A percentile compares a stretch with the other conserved stretches of the same genome.
These are phyloP conservation scores for Oncorhynchus gorbuscha DNA, from an alignment of 2,113 vertebrate genomes.

Conservation along the genomic window DNA sequence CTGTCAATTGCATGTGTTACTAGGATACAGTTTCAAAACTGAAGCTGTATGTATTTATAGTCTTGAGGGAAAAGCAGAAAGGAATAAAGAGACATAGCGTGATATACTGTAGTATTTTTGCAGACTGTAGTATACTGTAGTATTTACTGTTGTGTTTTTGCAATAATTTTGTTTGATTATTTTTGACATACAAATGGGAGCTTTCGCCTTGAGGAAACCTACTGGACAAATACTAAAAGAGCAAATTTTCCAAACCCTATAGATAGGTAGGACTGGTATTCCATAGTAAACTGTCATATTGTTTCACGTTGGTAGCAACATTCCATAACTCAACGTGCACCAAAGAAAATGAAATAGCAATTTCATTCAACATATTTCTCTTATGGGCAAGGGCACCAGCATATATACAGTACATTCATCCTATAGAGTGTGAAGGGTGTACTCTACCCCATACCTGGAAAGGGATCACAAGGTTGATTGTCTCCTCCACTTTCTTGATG, in stretches of 20 bases:
- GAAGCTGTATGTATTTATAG: too few relatives aligned
- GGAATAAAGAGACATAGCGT: constrained; percentile 1
- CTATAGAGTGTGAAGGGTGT: neutral
- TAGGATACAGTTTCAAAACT: neutral
- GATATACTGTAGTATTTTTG: neutral
- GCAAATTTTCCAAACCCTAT: too few relatives aligned
- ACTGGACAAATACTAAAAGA: too few relatives aligned
- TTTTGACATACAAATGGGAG: neutral
- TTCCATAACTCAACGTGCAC: neutral
- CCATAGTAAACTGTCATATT: neutral
- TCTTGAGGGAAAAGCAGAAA: too few relatives aligned
- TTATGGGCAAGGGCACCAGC: too few relatives aligned
- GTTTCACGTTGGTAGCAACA: too few relatives aligned
- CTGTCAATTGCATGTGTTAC: neutral
- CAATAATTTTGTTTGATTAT: too few relatives aligned
- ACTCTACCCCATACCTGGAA: constrained; percentile 83
- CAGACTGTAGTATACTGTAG: too few relatives aligned
- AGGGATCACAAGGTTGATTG: constrained; percentile 89
- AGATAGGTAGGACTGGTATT: too few relatives aligned
- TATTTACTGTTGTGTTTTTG: too few relatives aligned
- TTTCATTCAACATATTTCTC: neutral
- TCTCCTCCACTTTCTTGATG: constrained; percentile 91
- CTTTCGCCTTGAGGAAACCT: too few relatives aligned
- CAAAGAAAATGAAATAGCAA: neutral
- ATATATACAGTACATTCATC: neutral